Evolutionary conservation across 2,888 invertebrate species (phyloP), one percentile per base, ranked within the genome.

Genomic region (Bugulina stolonifera): DNA sequence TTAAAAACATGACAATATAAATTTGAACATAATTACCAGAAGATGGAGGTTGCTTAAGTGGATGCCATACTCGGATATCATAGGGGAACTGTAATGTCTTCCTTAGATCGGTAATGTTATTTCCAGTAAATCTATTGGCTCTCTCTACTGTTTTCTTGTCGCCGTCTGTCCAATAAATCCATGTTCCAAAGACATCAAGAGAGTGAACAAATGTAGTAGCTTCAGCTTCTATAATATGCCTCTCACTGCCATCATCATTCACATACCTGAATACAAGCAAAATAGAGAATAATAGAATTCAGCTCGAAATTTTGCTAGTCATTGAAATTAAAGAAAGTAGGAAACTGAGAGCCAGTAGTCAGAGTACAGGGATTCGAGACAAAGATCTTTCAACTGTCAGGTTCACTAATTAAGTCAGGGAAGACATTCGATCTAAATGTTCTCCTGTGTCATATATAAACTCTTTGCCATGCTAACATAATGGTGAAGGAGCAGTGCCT

Each of bases 141-240:
- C 91, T 89, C 78, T 92, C 90, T 72, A 99, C 92, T 0, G 93
- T 93, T 83, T 96, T 93, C 73, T 95, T 86, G 83, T 98, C 98
- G 98, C 98, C 99, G 82, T 99, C 98, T 0, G 95, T 94, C 96
- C 97, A 99, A 86, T 91, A 99, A 74, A 88, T 82, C 80, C 88
- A 91, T 80, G 97, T 82, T 73, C 81, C 83, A 76, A 83, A 83
- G 52, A 82, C 73, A 0, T 81, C 77, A 71, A 83, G 79, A 25
- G 82, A 77, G 74, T 81, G 99, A 0, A 97, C 64, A 32, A 64
- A 64, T 5, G 64, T 95, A 69, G 89, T 81, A 25, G 77, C 77
- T 0, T 93, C 93, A 0, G 91, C 90, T 1, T 95, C 72, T 1
- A 84, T 81, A 10, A 80, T 82, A 84, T 94, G 93, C 69, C 98